These are phyloP conservation scores for Eurytoma californica DNA, from an alignment of 2,888 invertebrate species.

Conservation along the genomic window DNA sequence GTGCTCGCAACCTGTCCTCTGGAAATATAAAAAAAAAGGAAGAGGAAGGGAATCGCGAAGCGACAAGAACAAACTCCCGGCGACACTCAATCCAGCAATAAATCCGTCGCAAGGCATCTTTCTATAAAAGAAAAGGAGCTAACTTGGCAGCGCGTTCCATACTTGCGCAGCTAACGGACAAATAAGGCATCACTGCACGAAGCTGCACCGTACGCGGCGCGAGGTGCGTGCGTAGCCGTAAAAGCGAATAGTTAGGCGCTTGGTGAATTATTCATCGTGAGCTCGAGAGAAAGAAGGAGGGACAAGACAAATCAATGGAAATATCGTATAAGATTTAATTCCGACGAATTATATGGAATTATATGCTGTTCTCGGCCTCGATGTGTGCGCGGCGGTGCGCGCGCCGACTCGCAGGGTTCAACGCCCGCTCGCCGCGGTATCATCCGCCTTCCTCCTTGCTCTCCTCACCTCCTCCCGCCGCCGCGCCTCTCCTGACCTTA, in stretches of 20 bases:
- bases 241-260: neutral
- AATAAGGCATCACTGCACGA: constrained; percentile 34
- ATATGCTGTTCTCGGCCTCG: neutral
- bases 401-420: constrained; percentile 22
- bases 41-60: no score
- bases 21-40: no score
- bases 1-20: neutral
- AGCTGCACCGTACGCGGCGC: constrained; percentile 9
- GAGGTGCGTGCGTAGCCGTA: no score
- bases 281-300: neutral
- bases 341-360: constrained; percentile 46
- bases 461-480: neutral
- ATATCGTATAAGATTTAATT: constrained; percentile 44
- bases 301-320: constrained; percentile 36
- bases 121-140: neutral
- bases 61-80: neutral
- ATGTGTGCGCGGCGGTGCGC: neutral
- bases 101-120: neutral
- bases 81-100: constrained; percentile 25
- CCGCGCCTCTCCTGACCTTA: constrained; percentile 6
- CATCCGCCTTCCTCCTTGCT: constrained; percentile 37
- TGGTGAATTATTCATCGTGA: constrained; percentile 41
- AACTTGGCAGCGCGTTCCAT: no score
- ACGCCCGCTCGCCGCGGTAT: constrained; percentile 33
- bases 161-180: constrained; percentile 40